A percentile compares a stretch with the other conserved stretches of the same genome.
Conservation (phyloP, 2,888 invertebrate species). For the Microchrysa polita region DNA sequence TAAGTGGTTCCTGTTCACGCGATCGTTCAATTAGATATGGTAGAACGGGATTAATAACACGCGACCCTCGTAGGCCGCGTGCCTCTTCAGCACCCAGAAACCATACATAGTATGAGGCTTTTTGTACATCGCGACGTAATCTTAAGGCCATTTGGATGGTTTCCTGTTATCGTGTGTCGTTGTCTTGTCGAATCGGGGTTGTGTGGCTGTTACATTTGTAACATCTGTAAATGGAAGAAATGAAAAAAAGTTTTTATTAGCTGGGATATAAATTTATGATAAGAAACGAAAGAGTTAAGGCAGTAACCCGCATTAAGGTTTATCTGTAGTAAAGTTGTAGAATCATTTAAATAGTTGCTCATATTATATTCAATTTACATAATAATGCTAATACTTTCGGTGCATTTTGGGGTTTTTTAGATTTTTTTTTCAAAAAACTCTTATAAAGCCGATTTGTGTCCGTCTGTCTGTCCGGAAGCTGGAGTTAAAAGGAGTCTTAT, state of each 20-base stretch:
- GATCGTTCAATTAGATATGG: slow-evolving; percentile 85
- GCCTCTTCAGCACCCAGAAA: slow-evolving; percentile 96
- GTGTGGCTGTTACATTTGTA: slow-evolving; percentile 30
- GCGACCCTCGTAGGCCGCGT: slow-evolving; percentile 84
- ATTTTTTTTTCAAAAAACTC: too few species aligned
- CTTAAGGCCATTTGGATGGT: slow-evolving; percentile 74
- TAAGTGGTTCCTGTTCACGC: slow-evolving; percentile 85
- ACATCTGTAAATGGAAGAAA: slow-evolving; percentile 31
- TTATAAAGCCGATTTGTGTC: too few species aligned
- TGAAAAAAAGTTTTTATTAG: background rate
- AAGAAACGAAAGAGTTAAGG: slow-evolving; percentile 29
- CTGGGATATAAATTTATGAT: background rate
- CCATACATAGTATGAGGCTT: slow-evolving; percentile 91
- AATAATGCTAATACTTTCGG: background rate
- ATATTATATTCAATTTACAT: too few species aligned
- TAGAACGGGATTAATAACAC: slow-evolving; percentile 86
- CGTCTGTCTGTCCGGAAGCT: too few species aligned
- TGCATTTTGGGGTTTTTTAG: background rate
- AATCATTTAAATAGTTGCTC: too few species aligned
- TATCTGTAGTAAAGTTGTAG: too few species aligned
- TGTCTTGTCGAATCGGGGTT: slow-evolving; percentile 3
- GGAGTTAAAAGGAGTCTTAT: too few species aligned
- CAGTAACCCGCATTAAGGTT: slow-evolving; percentile 4
- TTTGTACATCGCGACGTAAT: slow-evolving; percentile 86
- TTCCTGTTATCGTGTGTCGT: slow-evolving; percentile 13